Conservation (phyloP, 2,113 vertebrate species). For the Erythrocebus patas region DNA sequence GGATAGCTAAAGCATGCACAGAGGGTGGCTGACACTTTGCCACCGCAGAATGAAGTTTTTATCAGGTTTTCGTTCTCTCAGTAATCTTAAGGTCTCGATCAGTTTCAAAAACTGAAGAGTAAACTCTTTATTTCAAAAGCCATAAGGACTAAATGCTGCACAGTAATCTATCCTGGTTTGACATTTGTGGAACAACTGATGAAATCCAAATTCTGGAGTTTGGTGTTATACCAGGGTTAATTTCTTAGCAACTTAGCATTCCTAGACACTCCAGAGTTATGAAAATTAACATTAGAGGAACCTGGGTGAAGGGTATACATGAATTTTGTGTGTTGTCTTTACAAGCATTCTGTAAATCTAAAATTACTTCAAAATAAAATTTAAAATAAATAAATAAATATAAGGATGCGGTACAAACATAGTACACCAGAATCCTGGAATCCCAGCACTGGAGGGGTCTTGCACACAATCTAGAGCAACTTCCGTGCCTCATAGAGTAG, state of each 20-base stretch:
- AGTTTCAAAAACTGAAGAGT: not conserved
- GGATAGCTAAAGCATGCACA: not conserved
- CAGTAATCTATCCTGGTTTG: not conserved
- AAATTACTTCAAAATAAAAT: not conserved
- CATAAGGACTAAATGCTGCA: not conserved
- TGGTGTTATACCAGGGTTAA: no score
- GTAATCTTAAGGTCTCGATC: not conserved
- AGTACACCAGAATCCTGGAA: not conserved
- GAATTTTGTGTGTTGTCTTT: not conserved
- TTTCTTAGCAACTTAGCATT: no score
- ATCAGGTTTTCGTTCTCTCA: not conserved
- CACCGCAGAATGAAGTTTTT: not conserved
- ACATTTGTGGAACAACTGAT: not conserved
- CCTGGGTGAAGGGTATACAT: not conserved
- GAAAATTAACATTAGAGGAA: not conserved
- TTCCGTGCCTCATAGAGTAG: not conserved
- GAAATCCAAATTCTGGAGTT: not conserved
- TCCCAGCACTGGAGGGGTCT: no score
- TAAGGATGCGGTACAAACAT: not conserved
- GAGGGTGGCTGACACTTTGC: not conserved
- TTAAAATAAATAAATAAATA: not conserved
- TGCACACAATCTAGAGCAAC: not conserved
- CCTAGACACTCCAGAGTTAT: not conserved
- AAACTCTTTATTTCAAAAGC: not conserved
- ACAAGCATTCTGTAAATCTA: not conserved